Evolutionary conservation across 2,888 invertebrate species (phyloP).

Genomic region (Athalia cordata): DNA sequence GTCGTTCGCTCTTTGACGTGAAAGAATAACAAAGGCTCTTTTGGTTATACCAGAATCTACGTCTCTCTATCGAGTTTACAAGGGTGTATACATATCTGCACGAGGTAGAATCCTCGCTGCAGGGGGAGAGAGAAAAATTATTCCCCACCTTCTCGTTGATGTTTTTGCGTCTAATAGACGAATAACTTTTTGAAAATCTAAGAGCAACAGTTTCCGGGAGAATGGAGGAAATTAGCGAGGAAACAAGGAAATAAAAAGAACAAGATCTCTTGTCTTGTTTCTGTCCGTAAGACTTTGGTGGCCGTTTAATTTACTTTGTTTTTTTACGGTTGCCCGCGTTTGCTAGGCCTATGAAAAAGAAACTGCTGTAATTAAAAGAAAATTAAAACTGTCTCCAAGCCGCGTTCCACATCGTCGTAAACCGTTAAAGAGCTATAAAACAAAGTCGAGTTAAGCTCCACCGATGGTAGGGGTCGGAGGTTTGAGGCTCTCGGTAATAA

Average conservation of each 20-base stretch:
- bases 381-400: constrained; percentile 57
- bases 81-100: background rate
- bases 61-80: constrained; percentile 28
- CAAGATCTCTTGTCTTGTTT: constrained; percentile 17
- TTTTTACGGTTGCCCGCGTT: background rate
- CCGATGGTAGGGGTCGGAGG: constrained; percentile 51
- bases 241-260: constrained; percentile 10
- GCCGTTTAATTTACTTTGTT: constrained; percentile 37
- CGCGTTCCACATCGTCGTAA: constrained; percentile 52
- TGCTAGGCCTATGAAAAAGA: constrained; percentile 35
- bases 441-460: constrained; percentile 58
- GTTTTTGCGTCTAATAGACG: background rate
- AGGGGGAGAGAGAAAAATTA: constrained; percentile 2
- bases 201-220: background rate
- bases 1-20: constrained; percentile 33
- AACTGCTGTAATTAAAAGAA: constrained; percentile 60
- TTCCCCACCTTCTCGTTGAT: constrained; percentile 4
- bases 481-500: constrained; percentile 47
- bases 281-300: constrained; percentile 32
- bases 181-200: too few species aligned
- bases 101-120: background rate
- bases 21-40: constrained; percentile 27
- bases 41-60: constrained; percentile 27
- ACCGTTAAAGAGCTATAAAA: constrained; percentile 50
- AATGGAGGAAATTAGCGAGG: constrained; percentile 12